phyloP scores from a whole-genome alignment of 2,113 vertebrate genomes.

The Notechis scutatus region DNA sequence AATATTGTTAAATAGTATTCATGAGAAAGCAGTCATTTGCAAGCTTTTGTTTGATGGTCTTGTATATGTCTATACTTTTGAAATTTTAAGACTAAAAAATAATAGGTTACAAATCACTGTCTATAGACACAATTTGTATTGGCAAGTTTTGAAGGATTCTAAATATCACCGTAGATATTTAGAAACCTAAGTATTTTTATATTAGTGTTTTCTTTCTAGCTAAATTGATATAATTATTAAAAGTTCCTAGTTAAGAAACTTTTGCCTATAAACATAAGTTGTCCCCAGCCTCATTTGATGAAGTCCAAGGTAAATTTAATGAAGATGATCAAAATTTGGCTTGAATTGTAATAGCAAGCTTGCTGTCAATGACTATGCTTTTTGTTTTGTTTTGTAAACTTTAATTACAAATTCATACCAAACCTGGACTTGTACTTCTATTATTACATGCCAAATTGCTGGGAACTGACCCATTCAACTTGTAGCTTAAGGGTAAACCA shows the following conservation, averaged over 20 bases:
- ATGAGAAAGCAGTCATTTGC: neutral
- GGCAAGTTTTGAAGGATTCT: neutral
- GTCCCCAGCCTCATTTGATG: neutral
- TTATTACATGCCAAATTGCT: neutral
- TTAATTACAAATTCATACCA: neutral
- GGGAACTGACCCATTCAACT: neutral
- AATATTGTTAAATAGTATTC: neutral
- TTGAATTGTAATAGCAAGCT: neutral
- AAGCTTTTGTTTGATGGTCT: neutral
- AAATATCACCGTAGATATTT: neutral
- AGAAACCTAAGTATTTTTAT: neutral
- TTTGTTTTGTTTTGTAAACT: neutral
- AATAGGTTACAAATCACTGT: neutral
- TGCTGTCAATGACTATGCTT: neutral
- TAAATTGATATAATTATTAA: constrained; percentile 26
- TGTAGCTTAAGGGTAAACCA: neutral
- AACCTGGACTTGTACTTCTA: neutral
- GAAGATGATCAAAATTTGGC: neutral
- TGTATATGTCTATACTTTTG: neutral
- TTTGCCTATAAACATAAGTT: neutral
- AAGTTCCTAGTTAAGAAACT: neutral
- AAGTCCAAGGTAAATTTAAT: neutral
- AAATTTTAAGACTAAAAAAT: neutral
- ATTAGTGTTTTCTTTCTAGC: constrained; percentile 31
- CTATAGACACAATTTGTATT: neutral